Base-by-base conservation (phyloP, 2,113 vertebrate species). In the Dicentrarchus labrax region DNA sequence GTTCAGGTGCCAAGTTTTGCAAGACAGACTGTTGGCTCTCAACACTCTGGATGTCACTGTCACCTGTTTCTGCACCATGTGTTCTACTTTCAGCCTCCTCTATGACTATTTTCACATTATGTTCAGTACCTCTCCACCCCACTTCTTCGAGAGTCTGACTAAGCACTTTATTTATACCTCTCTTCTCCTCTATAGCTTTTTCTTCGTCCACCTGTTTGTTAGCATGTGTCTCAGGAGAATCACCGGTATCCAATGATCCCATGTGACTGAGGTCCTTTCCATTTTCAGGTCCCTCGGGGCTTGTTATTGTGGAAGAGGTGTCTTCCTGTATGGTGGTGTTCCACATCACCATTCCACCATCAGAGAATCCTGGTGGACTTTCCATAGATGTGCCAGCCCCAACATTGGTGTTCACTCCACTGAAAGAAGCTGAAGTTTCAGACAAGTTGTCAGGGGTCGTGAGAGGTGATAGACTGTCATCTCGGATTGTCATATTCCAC, bases 301-400 rank as follows among this genome's bases (percentile, higher is more conserved):
- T 97, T 11, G 96, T 96, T 74, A 92, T 89, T 89, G 94, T 92
- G 21, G 97, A 97, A 6, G 92, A 94, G 67, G 91, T 93, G 72
- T 94, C 96, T 74, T 96, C 93, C 86, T 94, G 95, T 87, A 96
- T 93, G 66, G 96, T 96, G 78, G 94, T 94, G 92, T 95, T 96
- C 95, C 95, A 97, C 80, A 95, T 88, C 77, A 84, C 92, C 94
- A 95, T 95, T 38, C 91, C 91, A 59, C 85, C 83, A 24, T 90
- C 82, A 48, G 78, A 50, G 11, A 72, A 86, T 75, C 88, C 91
- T 21, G 39, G 12, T 4, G 92, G 92, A 86, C 93, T 94, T 84
- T 93, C 94, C 10, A 93, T 21, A 6, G 90, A 93, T 36, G 43
- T 21, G 2, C 82, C 76, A 11, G 69, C 64, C n/a, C 41, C 66